Conservation (phyloP, 2,113 vertebrate genomes). For the Nothoprocta perdicaria region DNA sequence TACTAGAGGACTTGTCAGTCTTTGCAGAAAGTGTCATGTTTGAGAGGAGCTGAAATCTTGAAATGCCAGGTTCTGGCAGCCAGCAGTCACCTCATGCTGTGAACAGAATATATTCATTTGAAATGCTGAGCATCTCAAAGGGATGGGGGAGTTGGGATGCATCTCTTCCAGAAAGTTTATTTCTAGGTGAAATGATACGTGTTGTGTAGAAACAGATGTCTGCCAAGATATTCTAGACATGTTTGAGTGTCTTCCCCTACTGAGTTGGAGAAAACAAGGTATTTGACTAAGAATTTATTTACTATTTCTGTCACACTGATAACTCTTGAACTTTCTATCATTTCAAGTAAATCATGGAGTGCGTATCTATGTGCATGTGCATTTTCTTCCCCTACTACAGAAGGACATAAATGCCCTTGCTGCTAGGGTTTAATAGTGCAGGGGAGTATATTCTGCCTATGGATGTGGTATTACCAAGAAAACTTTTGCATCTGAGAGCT, state of each 20-base stretch:
- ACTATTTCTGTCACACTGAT: not conserved
- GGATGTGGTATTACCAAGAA: not conserved
- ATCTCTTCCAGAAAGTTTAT: not conserved
- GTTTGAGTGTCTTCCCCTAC: not conserved
- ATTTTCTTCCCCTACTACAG: not conserved
- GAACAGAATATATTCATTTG: not conserved
- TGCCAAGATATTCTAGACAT: rapidly evolving
- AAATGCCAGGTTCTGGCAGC: not conserved
- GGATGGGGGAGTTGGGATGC: not conserved
- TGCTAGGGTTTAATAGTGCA: not conserved
- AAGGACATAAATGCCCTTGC: not conserved
- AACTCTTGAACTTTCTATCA: not conserved
- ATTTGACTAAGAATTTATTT: not conserved
- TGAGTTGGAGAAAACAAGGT: not conserved
- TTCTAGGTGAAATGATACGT: not conserved
- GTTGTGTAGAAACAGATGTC: not conserved
- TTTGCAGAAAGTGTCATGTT: not conserved
- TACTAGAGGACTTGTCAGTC: not conserved
- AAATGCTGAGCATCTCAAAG: not conserved
- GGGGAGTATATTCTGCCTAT: too few species aligned
- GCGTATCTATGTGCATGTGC: not conserved
- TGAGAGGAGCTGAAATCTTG: not conserved
- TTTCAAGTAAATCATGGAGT: not conserved
- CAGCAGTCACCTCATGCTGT: not conserved
- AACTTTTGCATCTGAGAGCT: not conserved